A percentile compares a stretch with the other conserved stretches of the same genome.
Conservation (phyloP, 1,140 invertebrate genomes). For the Caenorhabditis inopinata region DNA sequence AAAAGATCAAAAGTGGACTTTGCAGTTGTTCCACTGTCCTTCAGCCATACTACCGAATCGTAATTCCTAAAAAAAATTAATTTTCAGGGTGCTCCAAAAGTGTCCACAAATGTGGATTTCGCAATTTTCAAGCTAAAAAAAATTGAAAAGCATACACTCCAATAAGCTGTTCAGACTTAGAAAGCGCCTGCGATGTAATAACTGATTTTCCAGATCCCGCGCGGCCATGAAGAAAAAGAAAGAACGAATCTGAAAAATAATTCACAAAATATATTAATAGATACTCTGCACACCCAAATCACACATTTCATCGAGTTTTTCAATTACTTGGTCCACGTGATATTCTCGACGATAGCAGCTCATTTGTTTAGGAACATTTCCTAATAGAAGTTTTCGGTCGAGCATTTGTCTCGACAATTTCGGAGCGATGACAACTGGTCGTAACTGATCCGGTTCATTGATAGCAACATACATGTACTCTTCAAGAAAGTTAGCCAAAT, state of each 20-base stretch:
- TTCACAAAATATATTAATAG: too few species aligned
- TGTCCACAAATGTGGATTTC: too few species aligned
- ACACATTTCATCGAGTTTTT: background rate
- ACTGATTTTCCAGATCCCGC: slow-evolving; percentile 12
- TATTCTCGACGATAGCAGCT: background rate
- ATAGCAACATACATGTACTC: background rate
- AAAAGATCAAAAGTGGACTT: background rate
- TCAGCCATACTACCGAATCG: slow-evolving; percentile 5
- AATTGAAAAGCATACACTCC: background rate
- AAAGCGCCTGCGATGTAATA: background rate
- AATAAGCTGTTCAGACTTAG: background rate
- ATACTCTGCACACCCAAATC: background rate
- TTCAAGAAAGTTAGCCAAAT: background rate
- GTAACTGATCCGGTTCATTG: background rate
- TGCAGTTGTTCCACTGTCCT: background rate
- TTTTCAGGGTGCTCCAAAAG: too few species aligned
- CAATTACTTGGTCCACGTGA: background rate
- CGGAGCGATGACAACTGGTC: background rate
- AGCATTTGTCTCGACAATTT: background rate
- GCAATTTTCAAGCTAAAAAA: too few species aligned
- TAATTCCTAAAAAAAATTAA: background rate
- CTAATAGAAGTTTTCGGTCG: background rate
- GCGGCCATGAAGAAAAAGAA: background rate
- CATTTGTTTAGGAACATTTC: slow-evolving; percentile 9
- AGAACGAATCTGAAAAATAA: slow-evolving; percentile 6